These are phyloP conservation scores for Prunella fulvescens DNA, from an alignment of 2,113 vertebrate genomes.

Conservation along the genomic window DNA sequence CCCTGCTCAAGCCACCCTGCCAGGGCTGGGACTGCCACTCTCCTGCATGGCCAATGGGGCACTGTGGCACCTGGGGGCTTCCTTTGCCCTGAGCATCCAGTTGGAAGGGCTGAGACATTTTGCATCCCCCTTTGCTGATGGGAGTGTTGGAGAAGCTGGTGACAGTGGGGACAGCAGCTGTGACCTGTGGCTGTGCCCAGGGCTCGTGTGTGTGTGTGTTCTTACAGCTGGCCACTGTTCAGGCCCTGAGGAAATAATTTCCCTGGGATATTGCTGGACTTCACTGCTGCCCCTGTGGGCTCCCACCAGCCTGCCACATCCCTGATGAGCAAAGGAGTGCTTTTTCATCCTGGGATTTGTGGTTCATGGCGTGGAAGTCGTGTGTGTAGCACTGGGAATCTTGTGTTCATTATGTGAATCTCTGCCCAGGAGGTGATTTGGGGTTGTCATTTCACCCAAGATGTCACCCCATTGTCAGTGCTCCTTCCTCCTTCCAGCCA, in stretches of 20 bases:
- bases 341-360: neutral
- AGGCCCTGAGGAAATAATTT: neutral
- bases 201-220: rapidly evolving
- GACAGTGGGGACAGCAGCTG: neutral
- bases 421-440: neutral
- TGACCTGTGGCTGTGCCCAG: neutral
- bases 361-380: rapidly evolving
- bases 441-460: neutral
- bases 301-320: neutral
- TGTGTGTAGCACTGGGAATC: neutral
- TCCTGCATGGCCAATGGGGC: neutral
- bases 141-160: neutral
- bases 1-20: neutral
- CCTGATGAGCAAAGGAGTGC: neutral
- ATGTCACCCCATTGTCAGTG: neutral
- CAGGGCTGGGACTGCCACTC: neutral
- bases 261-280: neutral
- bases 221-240: too few species aligned
- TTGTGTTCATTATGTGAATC: neutral
- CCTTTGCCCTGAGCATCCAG: neutral
- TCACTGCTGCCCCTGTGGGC: neutral
- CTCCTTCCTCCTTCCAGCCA: neutral
- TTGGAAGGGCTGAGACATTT: neutral
- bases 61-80: neutral
- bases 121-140: neutral